phyloP scores from a whole-genome alignment of 2,888 invertebrate genomes.

The Lapara coniferarum region DNA sequence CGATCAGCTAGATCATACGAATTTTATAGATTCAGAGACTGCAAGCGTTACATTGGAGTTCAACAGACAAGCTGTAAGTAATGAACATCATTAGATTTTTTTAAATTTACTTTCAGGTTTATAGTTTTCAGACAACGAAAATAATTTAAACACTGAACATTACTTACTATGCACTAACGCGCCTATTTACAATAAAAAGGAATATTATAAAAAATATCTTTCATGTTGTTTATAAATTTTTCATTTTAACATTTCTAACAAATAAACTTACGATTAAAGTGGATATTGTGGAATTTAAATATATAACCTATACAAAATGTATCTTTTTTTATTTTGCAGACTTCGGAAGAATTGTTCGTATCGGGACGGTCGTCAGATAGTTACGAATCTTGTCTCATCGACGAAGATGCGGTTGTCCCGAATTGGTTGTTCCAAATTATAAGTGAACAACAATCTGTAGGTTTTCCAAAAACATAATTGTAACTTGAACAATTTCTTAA shows the following conservation, averaged over 20 bases:
- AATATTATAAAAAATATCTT: too few species aligned
- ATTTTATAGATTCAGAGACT: conserved; percentile 68
- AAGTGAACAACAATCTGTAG: conserved; percentile 66
- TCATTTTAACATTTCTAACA: too few species aligned
- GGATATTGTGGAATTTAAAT: too few species aligned
- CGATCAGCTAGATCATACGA: conserved; percentile 61
- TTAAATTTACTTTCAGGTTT: neutral
- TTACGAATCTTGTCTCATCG: conserved; percentile 62
- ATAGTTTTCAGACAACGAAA: too few species aligned
- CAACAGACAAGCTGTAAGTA: conserved; percentile 62
- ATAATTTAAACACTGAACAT: too few species aligned
- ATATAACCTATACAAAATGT: too few species aligned
- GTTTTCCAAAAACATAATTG: conserved; percentile 26
- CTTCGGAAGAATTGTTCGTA: conserved; percentile 70
- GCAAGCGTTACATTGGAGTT: conserved; percentile 57
- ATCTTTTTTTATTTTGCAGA: conserved; percentile 46
- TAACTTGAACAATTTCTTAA: neutral
- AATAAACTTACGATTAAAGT: too few species aligned
- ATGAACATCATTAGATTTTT: neutral
- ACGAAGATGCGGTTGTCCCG: conserved; percentile 69
- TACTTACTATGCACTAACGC: too few species aligned
- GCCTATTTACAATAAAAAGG: too few species aligned
- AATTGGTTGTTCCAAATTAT: conserved; percentile 73
- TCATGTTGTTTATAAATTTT: too few species aligned
- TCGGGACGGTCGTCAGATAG: conserved; percentile 69